Conservation (phyloP, 2,797 vertebrate genomes). For the Trematomus bernacchii region DNA sequence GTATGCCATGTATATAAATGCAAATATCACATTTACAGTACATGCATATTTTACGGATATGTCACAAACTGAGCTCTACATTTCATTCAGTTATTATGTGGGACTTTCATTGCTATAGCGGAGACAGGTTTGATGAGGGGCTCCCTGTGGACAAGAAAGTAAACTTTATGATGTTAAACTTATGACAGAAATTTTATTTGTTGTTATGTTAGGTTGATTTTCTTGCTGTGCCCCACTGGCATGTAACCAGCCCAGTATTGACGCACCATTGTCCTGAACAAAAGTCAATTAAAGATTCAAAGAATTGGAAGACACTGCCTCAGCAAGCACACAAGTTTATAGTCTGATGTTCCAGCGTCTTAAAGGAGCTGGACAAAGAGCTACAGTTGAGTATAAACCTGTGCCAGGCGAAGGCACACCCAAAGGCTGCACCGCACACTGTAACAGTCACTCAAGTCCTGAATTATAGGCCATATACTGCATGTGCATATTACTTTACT, state of each 20-base stretch:
- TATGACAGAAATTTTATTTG: background rate
- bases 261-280: background rate
- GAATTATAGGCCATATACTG: background rate
- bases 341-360: slow-evolving; percentile 1
- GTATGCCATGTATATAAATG: background rate
- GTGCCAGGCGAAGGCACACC: slow-evolving; percentile 3
- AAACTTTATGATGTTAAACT: background rate
- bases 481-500: slow-evolving; percentile 1
- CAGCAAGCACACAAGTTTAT: background rate
- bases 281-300: background rate
- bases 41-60: background rate
- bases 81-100: background rate
- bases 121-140: background rate
- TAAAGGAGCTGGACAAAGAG: background rate
- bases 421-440: background rate
- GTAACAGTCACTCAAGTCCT: background rate
- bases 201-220: slow-evolving; percentile 3
- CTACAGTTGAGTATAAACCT: slow-evolving; percentile 6
- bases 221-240: background rate
- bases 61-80: background rate
- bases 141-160: background rate
- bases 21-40: background rate
- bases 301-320: background rate
- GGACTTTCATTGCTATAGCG: background rate
- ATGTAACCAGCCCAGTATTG: background rate